Conservation (phyloP, 2,797 vertebrate genomes). For the Acanthiza pusilla region DNA sequence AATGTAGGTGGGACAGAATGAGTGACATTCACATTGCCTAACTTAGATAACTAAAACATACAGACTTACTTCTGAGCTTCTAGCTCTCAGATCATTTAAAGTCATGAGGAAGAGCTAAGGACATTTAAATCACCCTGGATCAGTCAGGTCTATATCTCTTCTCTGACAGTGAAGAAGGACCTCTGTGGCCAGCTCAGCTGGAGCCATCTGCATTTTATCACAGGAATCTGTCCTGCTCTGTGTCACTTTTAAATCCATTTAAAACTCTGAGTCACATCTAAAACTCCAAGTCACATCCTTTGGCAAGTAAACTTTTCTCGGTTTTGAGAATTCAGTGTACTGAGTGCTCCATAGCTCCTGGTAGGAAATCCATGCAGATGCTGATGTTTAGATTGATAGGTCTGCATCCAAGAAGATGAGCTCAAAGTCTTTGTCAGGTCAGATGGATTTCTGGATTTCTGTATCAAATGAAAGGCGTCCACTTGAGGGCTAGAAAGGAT, state of each 20-base stretch:
- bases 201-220: background rate
- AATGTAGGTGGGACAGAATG: background rate
- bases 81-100: background rate
- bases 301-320: background rate
- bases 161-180: background rate
- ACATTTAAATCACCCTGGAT: background rate
- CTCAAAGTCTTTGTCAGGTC: background rate
- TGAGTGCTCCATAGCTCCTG: background rate
- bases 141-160: background rate
- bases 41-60: background rate
- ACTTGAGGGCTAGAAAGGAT: background rate
- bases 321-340: background rate
- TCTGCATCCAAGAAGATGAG: background rate
- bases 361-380: background rate
- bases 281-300: background rate
- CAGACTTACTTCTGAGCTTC: background rate
- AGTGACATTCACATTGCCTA: background rate
- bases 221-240: background rate
- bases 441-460: background rate
- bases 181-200: background rate
- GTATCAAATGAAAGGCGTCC: background rate
- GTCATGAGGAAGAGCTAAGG: background rate
- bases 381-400: background rate
- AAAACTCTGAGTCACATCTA: background rate
- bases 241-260: background rate